Conservation (phyloP, 1,140 invertebrate genomes). For the Brachionus asplanchnoidis region DNA sequence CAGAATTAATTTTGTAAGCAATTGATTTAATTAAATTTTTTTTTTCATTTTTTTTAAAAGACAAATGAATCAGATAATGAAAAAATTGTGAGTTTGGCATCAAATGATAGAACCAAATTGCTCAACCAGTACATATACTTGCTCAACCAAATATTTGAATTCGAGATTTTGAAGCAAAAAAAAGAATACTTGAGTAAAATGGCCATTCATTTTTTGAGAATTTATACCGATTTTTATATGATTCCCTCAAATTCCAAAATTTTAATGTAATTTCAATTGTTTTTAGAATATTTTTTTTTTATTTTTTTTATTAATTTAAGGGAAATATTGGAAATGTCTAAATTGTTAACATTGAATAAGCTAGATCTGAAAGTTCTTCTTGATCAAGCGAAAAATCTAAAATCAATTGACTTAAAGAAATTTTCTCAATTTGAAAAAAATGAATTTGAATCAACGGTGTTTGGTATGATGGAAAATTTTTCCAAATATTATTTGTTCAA, state of each 20-base stretch:
- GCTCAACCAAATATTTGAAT: background rate
- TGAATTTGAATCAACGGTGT: background rate
- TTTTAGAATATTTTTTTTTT: background rate
- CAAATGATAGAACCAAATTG: background rate
- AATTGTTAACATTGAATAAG: background rate
- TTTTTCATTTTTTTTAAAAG: background rate
- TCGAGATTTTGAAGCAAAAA: background rate
- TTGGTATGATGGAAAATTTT: background rate
- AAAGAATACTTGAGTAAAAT: background rate
- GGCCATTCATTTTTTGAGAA: background rate
- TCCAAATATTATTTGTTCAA: background rate
- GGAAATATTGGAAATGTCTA: background rate
- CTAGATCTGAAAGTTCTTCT: background rate
- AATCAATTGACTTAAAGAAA: background rate
- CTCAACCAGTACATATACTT: background rate
- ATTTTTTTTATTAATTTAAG: background rate
- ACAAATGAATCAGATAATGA: background rate
- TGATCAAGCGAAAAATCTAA: background rate
- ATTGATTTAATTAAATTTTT: background rate
- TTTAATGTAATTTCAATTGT: background rate
- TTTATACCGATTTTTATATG: background rate
- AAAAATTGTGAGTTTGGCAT: background rate
- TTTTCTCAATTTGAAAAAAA: background rate
- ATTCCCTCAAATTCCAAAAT: background rate
- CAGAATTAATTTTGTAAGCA: background rate